Percentiles rank a stretch among this genome's conserved stretches.
These are phyloP conservation scores for Hoplias malabaricus DNA, from an alignment of 2,113 vertebrate species.

Conservation along the genomic window DNA sequence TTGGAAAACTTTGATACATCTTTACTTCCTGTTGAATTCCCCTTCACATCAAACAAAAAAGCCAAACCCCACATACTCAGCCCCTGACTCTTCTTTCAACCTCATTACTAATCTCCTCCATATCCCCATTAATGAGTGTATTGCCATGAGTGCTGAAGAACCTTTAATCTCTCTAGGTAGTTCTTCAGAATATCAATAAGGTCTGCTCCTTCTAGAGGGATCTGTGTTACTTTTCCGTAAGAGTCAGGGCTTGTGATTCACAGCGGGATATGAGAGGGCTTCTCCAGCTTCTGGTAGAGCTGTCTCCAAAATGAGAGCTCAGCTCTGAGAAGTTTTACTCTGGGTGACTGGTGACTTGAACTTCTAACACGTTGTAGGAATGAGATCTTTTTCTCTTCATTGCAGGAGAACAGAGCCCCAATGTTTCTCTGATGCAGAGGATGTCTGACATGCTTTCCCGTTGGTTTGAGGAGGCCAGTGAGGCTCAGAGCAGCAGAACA, in stretches of 20 bases:
- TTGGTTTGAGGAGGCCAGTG: conserved; percentile 98
- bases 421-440: conserved; percentile 96
- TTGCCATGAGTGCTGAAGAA: background rate
- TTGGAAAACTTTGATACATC: too few relatives aligned
- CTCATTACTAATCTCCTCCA: conserved; percentile 15
- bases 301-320: background rate
- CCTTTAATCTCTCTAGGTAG: conserved; percentile 6
- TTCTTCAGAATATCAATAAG: conserved; percentile 6
- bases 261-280: background rate
- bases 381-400: background rate
- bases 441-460: conserved; percentile 99
- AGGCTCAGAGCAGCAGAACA: conserved; percentile 89
- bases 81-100: background rate
- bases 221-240: conserved; percentile 18
- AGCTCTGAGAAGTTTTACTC: conserved; percentile 1
- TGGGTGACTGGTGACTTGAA: background rate
- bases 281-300: background rate
- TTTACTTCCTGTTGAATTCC: too few relatives aligned
- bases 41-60: too few relatives aligned
- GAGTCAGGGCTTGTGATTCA: background rate
- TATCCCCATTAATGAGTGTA: conserved; percentile 16
- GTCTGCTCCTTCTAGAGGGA: background rate
- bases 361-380: background rate
- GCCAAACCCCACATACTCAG: conserved; percentile 23
- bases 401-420: conserved; percentile 93